Base-by-base conservation (phyloP, 1,140 invertebrate genomes). In the Drosophila littoralis region DNA sequence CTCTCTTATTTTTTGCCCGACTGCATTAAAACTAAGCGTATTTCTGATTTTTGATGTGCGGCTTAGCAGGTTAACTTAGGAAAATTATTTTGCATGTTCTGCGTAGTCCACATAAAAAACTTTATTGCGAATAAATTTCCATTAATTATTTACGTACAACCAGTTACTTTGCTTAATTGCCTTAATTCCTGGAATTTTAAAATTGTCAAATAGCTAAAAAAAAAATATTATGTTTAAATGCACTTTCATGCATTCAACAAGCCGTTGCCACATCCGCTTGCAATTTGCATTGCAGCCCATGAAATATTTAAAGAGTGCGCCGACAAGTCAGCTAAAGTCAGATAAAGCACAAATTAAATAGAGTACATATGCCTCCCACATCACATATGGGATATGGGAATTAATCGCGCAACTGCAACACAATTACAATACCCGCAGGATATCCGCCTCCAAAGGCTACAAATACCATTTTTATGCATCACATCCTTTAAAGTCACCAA, bases 231-330 rank as follows among this genome's bases (percentile, higher is more conserved):
- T 32, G 46, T 28, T 35, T 22, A 12, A 48, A 38, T 52, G 32
- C 50, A 36, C n/a, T 35, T 55, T 5, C 1, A 51, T 28, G 7
- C 60, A 57, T 22, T 40, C 38, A 9, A 32, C 60, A 64, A 59
- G 36, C 54, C 60, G 63, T 67, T 59, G 63, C 38, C 63, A 59
- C 32, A 59, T 73, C 54, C 63, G 51, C 22, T 40, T 12, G 0
- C 17, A 36, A 22, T 58, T 55, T 33, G 28, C 51, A 12, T 10
- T 45, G 42, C 42, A 45, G 22, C 22, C 5, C 4, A 5, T 28
- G 22, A 28, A 28, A 5, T 28, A 48, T 22, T 48, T 12, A n/a
- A 40, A n/a, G 17, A 42, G 36, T 52, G 28, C 13, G 32, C 33
- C 48, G 12, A 48, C 13, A 50, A 48, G 6, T 28, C 15, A 15